These are phyloP conservation scores for Carpatolechia fugitivella DNA, from an alignment of 2,888 invertebrate species.

Conservation along the genomic window DNA sequence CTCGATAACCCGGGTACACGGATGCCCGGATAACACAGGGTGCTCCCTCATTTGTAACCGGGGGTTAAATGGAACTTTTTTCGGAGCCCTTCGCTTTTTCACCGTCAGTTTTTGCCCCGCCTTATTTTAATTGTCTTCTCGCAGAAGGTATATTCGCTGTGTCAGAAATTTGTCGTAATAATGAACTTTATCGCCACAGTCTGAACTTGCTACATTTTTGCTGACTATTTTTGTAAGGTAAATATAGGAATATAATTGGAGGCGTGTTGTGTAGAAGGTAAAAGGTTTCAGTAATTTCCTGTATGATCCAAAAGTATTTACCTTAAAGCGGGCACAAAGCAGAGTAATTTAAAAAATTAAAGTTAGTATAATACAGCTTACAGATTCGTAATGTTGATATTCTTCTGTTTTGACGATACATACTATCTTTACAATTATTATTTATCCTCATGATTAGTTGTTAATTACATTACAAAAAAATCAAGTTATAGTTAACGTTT, in stretches of 20 bases:
- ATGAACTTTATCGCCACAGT: constrained; percentile 2
- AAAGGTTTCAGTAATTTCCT: too few relatives aligned
- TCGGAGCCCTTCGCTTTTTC: constrained; percentile 61
- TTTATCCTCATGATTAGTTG: too few relatives aligned
- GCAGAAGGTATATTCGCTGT: constrained; percentile 28
- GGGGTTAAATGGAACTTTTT: constrained; percentile 67
- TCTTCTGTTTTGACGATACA: too few relatives aligned
- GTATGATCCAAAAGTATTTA: too few relatives aligned
- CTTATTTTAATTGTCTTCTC: constrained; percentile 65
- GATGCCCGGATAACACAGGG: constrained; percentile 50
- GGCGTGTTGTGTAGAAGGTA: neutral
- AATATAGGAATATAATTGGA: neutral
- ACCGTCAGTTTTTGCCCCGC: constrained; percentile 55
- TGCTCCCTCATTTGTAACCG: constrained; percentile 67
- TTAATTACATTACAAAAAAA: too few relatives aligned
- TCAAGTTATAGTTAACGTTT: too few relatives aligned
- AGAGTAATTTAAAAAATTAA: neutral
- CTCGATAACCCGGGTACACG: constrained; percentile 35
- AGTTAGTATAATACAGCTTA: too few relatives aligned
- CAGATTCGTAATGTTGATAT: too few relatives aligned
- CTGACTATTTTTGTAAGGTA: neutral
- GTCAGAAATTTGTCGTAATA: constrained; percentile 12
- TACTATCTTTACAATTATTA: too few relatives aligned
- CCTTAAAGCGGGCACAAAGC: neutral
- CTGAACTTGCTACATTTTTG: neutral